Evolutionary conservation across 1,140 invertebrate genomes (phyloP), one percentile per base, ranked within the genome.

Genomic region (Pachyrhynchus sulphureomaculatus): DNA sequence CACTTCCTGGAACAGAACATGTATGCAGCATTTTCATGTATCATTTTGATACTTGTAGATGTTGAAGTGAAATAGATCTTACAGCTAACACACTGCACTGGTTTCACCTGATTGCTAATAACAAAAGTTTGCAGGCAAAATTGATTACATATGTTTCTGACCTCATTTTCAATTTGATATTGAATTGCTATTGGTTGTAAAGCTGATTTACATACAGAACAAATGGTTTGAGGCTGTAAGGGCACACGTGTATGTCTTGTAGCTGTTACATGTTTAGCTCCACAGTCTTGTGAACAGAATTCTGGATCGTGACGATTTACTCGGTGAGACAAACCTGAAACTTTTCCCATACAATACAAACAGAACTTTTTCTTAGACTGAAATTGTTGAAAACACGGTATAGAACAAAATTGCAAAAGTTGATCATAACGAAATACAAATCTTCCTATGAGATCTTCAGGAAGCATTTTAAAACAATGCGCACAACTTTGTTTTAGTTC

Each of bases 1-100:
- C 92, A 95, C 0, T 89, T 86, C 65, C 89, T 88, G 2, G 85
- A 87, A 74, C 92, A 95, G 74, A 93, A 95, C n/a, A 5, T 8
- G 15, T 9, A n/a, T 23, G 13, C n/a, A 2, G 4, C 2, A 2
- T 21, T 15, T 47, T 47, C 21, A 24, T 47, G 1, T 4, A 24
- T 15, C 44, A n/a, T 23, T n/a, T 6, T 18, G 2, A 13, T 17
- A 47, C 2, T 6, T 23, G 12, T 21, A 2, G 6, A n/a, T 2
- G 10, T 15, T 41, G 37, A 3, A 4, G 37, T 8, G 13, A 47
- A 47, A 21, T 24, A 47, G 8, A 24, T 47, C 18, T 47, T 47
- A 47, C 44, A 47, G 5, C 21, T 29, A 47, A 10, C 4, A 24
- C 44, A 47, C 3, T 21, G 15, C 2, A 29, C 18, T 13, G 21